Percentiles rank a stretch among this genome's conserved stretches.
Evolutionary conservation across 2,888 invertebrate species (phyloP).

Genomic region (Electrophaes corylata): DNA sequence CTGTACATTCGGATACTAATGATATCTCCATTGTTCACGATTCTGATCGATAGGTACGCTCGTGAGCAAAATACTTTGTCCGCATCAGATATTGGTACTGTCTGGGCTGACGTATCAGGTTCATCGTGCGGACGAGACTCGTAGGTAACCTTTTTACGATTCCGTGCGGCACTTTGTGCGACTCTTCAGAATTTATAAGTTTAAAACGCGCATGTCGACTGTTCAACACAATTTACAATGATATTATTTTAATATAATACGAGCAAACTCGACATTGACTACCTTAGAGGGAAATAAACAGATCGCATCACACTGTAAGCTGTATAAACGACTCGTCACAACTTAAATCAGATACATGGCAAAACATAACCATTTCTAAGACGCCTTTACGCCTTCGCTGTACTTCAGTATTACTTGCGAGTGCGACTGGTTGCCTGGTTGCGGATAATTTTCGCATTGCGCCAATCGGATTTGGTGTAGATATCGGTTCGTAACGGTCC

Average conservation of each 20-base stretch:
- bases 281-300: constrained; percentile 68
- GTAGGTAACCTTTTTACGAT: constrained; percentile 17
- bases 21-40: constrained; percentile 79
- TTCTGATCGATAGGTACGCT: constrained; percentile 72
- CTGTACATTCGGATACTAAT: constrained; percentile 69
- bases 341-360: constrained; percentile 78
- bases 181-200: constrained; percentile 14
- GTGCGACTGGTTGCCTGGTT: constrained; percentile 43
- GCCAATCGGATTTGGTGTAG: constrained; percentile 72
- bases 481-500: constrained; percentile 76
- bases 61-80: constrained; percentile 50
- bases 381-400: constrained; percentile 73
- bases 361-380: constrained; percentile 76
- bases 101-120: constrained; percentile 28
- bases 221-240: constrained; percentile 20
- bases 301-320: constrained; percentile 69
- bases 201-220: constrained; percentile 13
- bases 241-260: constrained; percentile 24
- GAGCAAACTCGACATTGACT: constrained; percentile 50
- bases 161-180: constrained; percentile 32
- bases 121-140: constrained; percentile 12
- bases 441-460: constrained; percentile 81
- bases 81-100: constrained; percentile 40
- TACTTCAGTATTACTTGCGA: constrained; percentile 48
- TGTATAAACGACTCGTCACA: constrained; percentile 73